Evolutionary conservation across 2,888 invertebrate genomes (phyloP).

Genomic region (Lucinisca nassula): DNA sequence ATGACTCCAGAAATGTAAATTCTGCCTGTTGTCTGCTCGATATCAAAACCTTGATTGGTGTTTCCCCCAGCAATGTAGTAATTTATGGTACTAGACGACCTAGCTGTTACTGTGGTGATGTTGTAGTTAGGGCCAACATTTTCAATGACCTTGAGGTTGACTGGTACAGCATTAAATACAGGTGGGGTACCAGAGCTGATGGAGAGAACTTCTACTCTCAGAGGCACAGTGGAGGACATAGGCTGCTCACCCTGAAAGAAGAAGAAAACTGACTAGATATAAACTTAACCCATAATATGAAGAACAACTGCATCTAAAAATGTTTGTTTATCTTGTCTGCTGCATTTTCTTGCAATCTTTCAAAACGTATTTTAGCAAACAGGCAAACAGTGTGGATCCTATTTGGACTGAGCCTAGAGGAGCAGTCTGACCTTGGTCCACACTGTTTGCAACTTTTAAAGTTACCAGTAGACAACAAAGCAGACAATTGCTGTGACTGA

Average conservation of each 20-base stretch:
- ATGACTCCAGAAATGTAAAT: slow-evolving; percentile 74
- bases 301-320: too few species aligned
- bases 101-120: slow-evolving; percentile 94
- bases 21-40: slow-evolving; percentile 73
- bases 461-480: too few species aligned
- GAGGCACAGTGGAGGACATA: slow-evolving; percentile 92
- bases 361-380: too few species aligned
- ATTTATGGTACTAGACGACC: slow-evolving; percentile 89
- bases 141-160: slow-evolving; percentile 90
- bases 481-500: too few species aligned
- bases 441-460: too few species aligned
- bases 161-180: slow-evolving; percentile 90
- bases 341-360: too few species aligned
- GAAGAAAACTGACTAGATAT: too few species aligned
- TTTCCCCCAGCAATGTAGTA: slow-evolving; percentile 98
- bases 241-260: slow-evolving; percentile 90
- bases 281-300: too few species aligned
- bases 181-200: slow-evolving; percentile 92
- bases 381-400: too few species aligned
- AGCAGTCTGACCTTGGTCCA: too few species aligned
- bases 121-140: slow-evolving; percentile 85
- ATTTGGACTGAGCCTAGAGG: too few species aligned
- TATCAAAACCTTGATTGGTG: slow-evolving; percentile 91
- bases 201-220: slow-evolving; percentile 93
- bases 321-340: too few species aligned